Evolutionary conservation across 2,888 invertebrate genomes (phyloP), one percentile per base, ranked within the genome.

Genomic region (Folsomia manolachei): DNA sequence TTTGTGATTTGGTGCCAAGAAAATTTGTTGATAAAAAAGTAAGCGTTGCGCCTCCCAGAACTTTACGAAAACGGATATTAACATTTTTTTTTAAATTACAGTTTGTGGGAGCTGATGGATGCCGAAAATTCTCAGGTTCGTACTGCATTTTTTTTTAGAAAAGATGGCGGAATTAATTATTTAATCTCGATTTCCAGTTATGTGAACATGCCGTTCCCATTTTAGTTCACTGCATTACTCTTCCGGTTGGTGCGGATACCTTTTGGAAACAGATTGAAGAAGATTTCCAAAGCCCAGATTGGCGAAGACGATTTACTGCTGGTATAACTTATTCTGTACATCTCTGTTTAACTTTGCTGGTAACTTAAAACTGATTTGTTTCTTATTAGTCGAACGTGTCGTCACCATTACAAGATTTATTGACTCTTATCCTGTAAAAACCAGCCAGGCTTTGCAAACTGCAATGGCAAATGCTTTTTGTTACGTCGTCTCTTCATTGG

Each of bases 1-100:
- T 93, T 96, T 84, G 91, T 97, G 73, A 94, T 95, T 81, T 96
- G 95, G 94, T 94, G 94, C 79, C 96, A 99, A 84, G 95, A 97
- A 84, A 96, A 96, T 84, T 86, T 95, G 52, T 86, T 98, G 1
- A 94, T 98, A 75, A 94, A 94, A 83, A 94, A 93, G 95, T 95
- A 85, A 84, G 73, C 27, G 24, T 18, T 53, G 19, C 7, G n/a
- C n/a, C 1, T 26, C 19, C 7, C 26, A 62, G 7, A 39, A 56
- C 21, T 67, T 73, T 72, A 18, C n/a, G n/a, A n/a, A n/a, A 9
- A 27, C 52, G 23, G 19, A 21, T 39, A 64, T 56, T 70, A 23
- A 56, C 25, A 65, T 61, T 27, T 39, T 74, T 68, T 61, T 1
- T 69, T 78, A 83, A 26, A 27, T 26, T 84, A 52, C 82, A 97